Percentiles rank a stretch among this genome's conserved stretches.
Conservation (phyloP, 1,140 invertebrate genomes). For the Nasonia longicornis region DNA sequence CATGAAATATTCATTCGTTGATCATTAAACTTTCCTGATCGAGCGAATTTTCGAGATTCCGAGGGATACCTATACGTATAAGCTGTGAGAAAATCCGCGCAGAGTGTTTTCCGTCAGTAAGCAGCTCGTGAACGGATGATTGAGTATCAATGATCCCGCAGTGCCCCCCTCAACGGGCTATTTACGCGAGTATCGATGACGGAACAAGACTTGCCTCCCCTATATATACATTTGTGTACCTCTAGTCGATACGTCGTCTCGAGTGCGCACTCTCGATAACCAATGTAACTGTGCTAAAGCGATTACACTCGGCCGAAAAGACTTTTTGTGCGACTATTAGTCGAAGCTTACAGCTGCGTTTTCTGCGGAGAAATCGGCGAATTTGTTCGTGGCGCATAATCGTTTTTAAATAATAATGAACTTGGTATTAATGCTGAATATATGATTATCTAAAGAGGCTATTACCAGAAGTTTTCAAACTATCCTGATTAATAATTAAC, state of each 20-base stretch:
- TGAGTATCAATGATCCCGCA: slow-evolving; percentile 66
- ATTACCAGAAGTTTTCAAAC: neutral
- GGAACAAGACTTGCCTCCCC: slow-evolving; percentile 27
- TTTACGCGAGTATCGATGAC: slow-evolving; percentile 57
- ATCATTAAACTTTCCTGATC: slow-evolving; percentile 62
- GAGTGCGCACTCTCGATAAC: slow-evolving; percentile 56
- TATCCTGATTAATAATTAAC: neutral
- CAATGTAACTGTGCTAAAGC: slow-evolving; percentile 41
- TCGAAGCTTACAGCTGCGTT: neutral
- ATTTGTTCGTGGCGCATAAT: too few species aligned
- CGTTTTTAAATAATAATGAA: neutral
- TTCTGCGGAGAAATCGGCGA: neutral
- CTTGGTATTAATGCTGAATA: too few species aligned
- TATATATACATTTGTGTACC: slow-evolving; percentile 7
- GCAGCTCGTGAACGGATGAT: slow-evolving; percentile 62
- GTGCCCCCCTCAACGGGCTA: slow-evolving; percentile 46
- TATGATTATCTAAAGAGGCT: too few species aligned
- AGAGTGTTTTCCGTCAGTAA: slow-evolving; percentile 60
- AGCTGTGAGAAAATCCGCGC: slow-evolving; percentile 60
- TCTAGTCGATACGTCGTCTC: slow-evolving; percentile 9
- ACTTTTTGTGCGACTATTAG: neutral
- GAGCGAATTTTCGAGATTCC: slow-evolving; percentile 58
- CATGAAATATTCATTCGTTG: slow-evolving; percentile 56
- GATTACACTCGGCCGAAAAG: slow-evolving; percentile 30
- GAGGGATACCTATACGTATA: slow-evolving; percentile 34